Base-by-base conservation (phyloP, 2,797 vertebrate species). In the Aplochiton taeniatus region DNA sequence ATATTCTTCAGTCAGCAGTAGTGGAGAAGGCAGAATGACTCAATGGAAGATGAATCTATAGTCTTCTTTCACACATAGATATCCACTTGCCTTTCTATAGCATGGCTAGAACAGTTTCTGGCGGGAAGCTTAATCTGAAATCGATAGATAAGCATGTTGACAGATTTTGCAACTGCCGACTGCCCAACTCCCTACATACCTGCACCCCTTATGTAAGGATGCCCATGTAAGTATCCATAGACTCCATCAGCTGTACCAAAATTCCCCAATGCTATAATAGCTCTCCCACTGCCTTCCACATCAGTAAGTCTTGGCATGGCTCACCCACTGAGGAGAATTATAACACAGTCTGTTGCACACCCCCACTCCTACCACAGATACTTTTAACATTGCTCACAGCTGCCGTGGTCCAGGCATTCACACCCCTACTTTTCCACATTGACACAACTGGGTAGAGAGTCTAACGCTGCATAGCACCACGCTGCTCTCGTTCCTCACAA, bases 371-470 rank as follows among this genome's bases (percentile, higher is more conserved):
- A 60, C 59, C 66, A 54, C n/a, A 67, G 79, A 82, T 79, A 63
- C 53, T 83, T 85, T 67, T 48, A 70, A 70, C 79, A 78, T 85
- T 83, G 72, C 80, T 88, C 84, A 86, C 68, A 75, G 77, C 75
- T 75, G 82, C 79, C 17, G 66, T 67, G 70, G 81, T 65, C 69
- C 65, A 70, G 75, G 54, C 72, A 73, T 73, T 76, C 71, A 87
- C 78, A 72, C 78, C 74, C 80, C 70, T 76, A 66, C 79, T 69
- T 69, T 52, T 76, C 81, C 77, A 72, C 46, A 0, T 43, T 58
- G 70, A 74, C 76, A 81, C 74, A 76, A 67, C 31, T 65, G 17
- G 47, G 20, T 58, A 62, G 61, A 62, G 55, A 70, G 44, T 68
- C 61, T 64, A 63, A 79, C 58, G 4, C 58, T 13, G 54, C 77